Evolutionary conservation across 2,113 vertebrate genomes (phyloP).

Genomic region (Marcusenius ussheri): DNA sequence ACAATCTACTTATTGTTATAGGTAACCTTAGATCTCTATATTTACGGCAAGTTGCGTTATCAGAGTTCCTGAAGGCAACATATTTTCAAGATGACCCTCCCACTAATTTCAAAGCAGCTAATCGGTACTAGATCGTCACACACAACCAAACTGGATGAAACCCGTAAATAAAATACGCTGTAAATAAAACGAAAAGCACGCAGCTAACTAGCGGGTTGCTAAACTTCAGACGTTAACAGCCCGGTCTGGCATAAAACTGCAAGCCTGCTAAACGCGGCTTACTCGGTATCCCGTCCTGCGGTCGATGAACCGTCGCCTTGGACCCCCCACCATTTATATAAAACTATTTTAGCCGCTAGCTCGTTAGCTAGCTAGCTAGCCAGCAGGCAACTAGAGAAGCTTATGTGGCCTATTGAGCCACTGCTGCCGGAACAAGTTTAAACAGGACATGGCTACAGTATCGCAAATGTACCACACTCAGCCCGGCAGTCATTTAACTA

Average conservation of each 20-base stretch:
- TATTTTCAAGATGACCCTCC: background rate
- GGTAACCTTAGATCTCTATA: background rate
- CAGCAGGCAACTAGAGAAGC: background rate
- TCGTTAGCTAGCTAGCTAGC: background rate
- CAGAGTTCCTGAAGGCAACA: background rate
- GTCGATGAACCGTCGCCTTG: background rate
- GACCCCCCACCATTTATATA: background rate
- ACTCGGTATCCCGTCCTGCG: background rate
- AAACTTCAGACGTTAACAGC: background rate
- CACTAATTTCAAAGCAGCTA: background rate
- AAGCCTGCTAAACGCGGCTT: background rate
- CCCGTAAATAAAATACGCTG: background rate
- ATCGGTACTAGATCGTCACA: background rate
- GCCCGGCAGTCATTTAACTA: background rate
- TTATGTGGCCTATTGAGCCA: slow-evolving; percentile 15
- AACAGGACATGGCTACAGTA: slow-evolving; percentile 22
- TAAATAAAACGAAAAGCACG: background rate
- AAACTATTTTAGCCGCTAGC: background rate
- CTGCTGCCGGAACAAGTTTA: slow-evolving; percentile 25
- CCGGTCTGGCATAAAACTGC: background rate
- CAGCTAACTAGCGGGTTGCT: background rate
- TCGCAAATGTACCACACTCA: slow-evolving; percentile 40
- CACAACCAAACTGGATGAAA: background rate
- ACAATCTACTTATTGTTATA: background rate
- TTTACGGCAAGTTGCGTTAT: background rate